These are phyloP conservation scores for Hipparchia semele DNA, from an alignment of 2,888 invertebrate genomes.

Conservation along the genomic window DNA sequence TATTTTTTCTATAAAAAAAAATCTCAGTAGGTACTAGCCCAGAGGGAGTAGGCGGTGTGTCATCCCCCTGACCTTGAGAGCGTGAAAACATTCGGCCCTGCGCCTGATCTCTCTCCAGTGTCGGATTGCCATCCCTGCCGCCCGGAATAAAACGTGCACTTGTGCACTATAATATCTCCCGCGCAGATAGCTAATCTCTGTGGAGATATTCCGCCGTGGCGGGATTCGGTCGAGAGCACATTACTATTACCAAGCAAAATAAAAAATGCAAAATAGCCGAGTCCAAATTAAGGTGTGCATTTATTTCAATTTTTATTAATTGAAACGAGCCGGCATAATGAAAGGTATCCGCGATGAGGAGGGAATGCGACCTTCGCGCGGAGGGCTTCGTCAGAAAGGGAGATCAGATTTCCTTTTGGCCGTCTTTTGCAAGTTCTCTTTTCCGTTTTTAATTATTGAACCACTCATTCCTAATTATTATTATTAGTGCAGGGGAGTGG, in stretches of 20 bases:
- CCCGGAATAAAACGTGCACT: no score
- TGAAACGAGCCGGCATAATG: slow-evolving; percentile 58
- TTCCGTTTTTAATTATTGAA: slow-evolving; percentile 85
- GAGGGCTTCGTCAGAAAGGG: slow-evolving; percentile 49
- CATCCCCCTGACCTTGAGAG: no score
- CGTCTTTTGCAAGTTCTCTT: slow-evolving; percentile 78
- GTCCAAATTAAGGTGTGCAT: slow-evolving; percentile 46
- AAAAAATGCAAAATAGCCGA: slow-evolving; percentile 11
- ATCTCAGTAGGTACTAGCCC: no score
- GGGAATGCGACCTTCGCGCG: slow-evolving; percentile 54
- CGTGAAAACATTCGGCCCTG: no score
- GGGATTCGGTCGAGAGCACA: background rate
- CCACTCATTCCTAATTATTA: slow-evolving; percentile 85
- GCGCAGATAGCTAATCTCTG: no score
- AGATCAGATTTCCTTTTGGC: slow-evolving; percentile 45
- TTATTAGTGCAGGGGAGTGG: slow-evolving; percentile 82
- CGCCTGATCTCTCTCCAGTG: no score
- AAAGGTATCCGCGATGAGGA: slow-evolving; percentile 68
- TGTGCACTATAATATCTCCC: no score
- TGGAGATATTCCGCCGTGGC: no score
- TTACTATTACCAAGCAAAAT: background rate
- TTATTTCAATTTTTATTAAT: slow-evolving; percentile 71
- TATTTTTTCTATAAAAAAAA: no score
- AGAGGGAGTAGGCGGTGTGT: no score
- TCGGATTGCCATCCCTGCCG: no score